These are phyloP conservation scores for Lynx canadensis DNA, from an alignment of 2,113 vertebrate species.

Conservation along the genomic window DNA sequence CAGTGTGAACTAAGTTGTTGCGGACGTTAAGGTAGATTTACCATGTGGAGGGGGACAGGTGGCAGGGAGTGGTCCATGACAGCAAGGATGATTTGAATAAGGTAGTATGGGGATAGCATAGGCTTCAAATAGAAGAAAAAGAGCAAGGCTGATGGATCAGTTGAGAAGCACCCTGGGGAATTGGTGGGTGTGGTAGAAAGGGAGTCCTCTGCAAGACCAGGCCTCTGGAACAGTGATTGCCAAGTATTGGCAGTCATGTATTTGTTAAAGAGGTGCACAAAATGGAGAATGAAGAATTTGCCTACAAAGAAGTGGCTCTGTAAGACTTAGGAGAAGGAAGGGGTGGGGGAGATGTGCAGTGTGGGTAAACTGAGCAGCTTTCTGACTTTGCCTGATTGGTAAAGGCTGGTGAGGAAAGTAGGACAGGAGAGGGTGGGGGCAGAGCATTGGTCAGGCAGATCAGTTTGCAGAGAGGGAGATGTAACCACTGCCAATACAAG, in stretches of 20 bases:
- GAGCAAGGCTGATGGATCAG: background rate
- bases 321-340: background rate
- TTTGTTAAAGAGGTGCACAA: background rate
- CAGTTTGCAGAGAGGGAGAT: background rate
- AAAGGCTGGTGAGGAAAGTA: background rate
- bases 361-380: background rate
- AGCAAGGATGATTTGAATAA: background rate
- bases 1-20: background rate
- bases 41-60: background rate
- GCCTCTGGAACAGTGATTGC: background rate
- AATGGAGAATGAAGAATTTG: background rate
- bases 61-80: background rate
- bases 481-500: background rate
- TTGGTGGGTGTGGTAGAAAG: background rate
- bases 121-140: slow-evolving; percentile 6
- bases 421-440: background rate
- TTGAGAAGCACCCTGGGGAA: background rate
- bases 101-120: background rate
- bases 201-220: background rate
- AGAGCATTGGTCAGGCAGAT: background rate
- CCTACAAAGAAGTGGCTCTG: background rate
- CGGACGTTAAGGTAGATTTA: background rate
- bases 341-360: background rate
- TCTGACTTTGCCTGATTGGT: background rate
- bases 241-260: background rate